Evolutionary conservation across 2,888 invertebrate genomes (phyloP), one percentile per base, ranked within the genome.

Genomic region (Esperia sulphurella): DNA sequence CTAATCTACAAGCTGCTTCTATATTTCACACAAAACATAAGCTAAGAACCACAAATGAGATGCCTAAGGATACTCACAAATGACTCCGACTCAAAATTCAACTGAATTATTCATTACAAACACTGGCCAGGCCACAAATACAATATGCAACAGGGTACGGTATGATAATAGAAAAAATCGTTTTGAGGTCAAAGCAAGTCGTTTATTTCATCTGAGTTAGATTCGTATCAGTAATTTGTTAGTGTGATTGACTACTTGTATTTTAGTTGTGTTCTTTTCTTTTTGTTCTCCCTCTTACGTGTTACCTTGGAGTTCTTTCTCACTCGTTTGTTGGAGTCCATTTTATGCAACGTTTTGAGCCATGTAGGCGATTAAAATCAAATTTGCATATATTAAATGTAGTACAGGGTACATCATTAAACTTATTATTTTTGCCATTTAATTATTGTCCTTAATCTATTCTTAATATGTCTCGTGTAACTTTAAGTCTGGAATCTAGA

Each of bases 61-160:
- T 8, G 49, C 41, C 30, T 5, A 29, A 42, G 48, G 54, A 52
- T 49, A 52, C 40, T 46, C 43, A 56, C 50, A 57, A 65, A 55
- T 50, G 52, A 49, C 46, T 55, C 55, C 54, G 51, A 57, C 58
- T 75, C 68, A 69, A 76, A 71, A 78, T 76, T 71, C 78, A 71
- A 52, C 54, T 79, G 75, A 72, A 79, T 79, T 58, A 79, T 79
- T 70, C 75, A 79, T 70, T 58, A 58, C 45, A 45, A 45, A 68
- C 70, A 53, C 50, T 40, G 46, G 40, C 43, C 35, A 50, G n/a
- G 21, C 21, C 21, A 21, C 21, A 5, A 35, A 35, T 45, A 53
- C 51, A 50, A 51, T 44, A 53, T 54, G 45, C 52, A 51, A 45
- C 48, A 44, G 44, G 49, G 2, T 21, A 30, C 7, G 29, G 48